These are phyloP conservation scores for Harpalus rufipes DNA, from an alignment of 2,888 invertebrate species.

Conservation along the genomic window DNA sequence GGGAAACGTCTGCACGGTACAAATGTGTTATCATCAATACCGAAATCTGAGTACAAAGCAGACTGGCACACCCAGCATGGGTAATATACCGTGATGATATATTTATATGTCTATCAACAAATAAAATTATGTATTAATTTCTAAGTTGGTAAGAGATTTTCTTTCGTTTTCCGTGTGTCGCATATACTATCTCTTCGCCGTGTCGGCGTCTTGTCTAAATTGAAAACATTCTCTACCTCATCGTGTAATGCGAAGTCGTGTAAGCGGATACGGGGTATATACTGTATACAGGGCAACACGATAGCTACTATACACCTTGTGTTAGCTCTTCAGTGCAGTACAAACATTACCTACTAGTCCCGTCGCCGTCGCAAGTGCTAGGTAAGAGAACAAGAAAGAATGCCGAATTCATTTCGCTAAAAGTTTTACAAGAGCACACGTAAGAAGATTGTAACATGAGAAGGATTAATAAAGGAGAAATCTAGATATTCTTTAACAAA, in stretches of 20 bases:
- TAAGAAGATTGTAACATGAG: background rate
- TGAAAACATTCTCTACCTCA: background rate
- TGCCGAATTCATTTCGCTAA: slow-evolving; percentile 26
- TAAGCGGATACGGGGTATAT: background rate
- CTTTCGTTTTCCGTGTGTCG: background rate
- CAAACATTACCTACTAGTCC: background rate
- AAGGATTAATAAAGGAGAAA: background rate
- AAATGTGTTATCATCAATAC: no score
- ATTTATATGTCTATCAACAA: no score
- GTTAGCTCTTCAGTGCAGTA: background rate
- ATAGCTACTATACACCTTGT: background rate
- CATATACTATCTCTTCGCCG: background rate
- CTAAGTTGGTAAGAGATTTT: background rate
- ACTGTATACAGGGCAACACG: slow-evolving; percentile 1
- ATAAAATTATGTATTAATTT: no score
- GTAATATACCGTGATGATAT: no score
- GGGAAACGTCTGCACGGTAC: no score
- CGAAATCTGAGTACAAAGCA: no score
- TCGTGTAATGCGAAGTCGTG: background rate
- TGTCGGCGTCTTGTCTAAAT: background rate
- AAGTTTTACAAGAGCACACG: background rate
- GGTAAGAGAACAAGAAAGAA: slow-evolving; percentile 1
- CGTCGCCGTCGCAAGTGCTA: background rate
- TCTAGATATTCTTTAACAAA: no score
- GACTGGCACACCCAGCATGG: no score